Evolutionary conservation across 2,113 vertebrate species (phyloP), one percentile per base, ranked within the genome.

Genomic region (Acanthochromis polyacanthus): DNA sequence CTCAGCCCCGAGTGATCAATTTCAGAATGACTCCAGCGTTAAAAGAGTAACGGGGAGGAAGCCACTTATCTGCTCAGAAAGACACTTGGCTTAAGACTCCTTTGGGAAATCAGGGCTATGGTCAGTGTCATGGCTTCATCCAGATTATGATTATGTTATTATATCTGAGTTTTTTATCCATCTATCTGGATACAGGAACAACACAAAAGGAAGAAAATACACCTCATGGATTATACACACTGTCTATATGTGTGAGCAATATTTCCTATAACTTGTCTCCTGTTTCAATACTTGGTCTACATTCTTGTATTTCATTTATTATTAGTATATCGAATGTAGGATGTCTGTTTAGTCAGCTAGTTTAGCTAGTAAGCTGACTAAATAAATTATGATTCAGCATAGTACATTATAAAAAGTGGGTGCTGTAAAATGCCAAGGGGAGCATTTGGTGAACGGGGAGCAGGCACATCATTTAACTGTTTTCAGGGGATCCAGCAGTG

Each of bases 71-170:
- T 77, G 61, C 50, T 60, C 30, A 40, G 23, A 65, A 8, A 56
- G 28, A 30, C 52, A 46, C 20, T 25, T 55, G 11, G 15, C 59
- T 52, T 22, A 32, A 52, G 23, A 30, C 66, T 80, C 71, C 48
- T 60, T 43, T 3, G 8, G 77, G 76, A 80, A 76, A 76, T 80
- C 56, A 76, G 4, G 20, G 25, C 45, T 60, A 23, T 55, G 28
- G 76, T 71, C 61, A 65, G 8, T 56, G 36, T 45, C 16, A 16
- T 38, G 4, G 20, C 63, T 28, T 17, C 36, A 38, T 75, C 36
- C 43, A 53, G 52, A 46, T 53, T n/a, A 58, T 58, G 23, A 67
- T 43, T 52, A 8, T 22, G 45, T 65, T 23, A 66, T 59, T 30
- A 20, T 23, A 25, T 40, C 12, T 53, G n/a, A 46, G 4, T n/a